Evolutionary conservation across 2,797 vertebrate genomes (phyloP).

Genomic region (Phoebastria nigripes): DNA sequence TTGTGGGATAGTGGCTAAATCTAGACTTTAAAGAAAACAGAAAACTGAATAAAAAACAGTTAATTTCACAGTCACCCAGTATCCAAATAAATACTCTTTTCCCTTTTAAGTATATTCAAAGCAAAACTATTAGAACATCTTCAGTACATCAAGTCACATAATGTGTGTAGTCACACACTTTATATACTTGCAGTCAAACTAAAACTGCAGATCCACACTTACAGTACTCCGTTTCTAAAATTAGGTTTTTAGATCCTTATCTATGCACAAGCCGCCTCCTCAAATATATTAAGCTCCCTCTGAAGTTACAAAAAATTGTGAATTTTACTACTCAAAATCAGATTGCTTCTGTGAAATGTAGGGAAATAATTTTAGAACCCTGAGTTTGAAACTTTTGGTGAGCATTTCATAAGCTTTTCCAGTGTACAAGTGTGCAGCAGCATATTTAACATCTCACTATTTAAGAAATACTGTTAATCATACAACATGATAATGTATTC

Average conservation of each 20-base stretch:
- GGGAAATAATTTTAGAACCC: neutral
- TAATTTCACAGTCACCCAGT: neutral
- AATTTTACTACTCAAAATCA: neutral
- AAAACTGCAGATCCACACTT: neutral
- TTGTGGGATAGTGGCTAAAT: neutral
- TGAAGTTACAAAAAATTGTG: neutral
- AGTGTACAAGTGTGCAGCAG: neutral
- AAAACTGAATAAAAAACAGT: neutral
- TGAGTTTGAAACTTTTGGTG: neutral
- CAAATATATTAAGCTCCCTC: neutral
- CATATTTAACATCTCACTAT: neutral
- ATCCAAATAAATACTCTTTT: neutral
- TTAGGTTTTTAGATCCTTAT: neutral
- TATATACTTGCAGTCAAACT: neutral
- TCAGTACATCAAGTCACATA: neutral
- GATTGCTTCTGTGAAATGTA: neutral
- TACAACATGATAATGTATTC: neutral
- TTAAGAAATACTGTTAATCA: neutral
- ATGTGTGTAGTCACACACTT: neutral
- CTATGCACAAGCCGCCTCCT: neutral
- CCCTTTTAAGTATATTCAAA: neutral
- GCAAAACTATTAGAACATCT: neutral
- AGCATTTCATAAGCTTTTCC: neutral
- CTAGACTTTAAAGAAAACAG: neutral
- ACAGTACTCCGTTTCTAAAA: conserved; percentile 2